These are phyloP conservation scores for Bombus pascuorum DNA, from an alignment of 1,140 invertebrate species.

Conservation along the genomic window DNA sequence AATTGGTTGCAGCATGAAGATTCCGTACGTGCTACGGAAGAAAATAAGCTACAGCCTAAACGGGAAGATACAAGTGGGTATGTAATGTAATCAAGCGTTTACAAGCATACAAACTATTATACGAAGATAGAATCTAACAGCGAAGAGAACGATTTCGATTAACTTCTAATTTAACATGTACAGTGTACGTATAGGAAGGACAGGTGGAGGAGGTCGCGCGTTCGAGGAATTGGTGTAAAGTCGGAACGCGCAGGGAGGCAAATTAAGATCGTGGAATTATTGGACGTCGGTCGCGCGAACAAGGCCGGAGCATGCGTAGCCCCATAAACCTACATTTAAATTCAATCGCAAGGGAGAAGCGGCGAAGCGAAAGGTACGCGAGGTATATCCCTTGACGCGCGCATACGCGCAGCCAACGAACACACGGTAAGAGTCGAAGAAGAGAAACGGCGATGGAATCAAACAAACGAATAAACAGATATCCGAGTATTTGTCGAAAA, in stretches of 20 bases:
- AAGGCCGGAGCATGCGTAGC: background rate
- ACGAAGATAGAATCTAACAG: background rate
- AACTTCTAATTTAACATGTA: background rate
- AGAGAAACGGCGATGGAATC: background rate
- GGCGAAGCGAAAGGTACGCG: background rate
- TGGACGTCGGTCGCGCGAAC: background rate
- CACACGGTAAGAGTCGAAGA: background rate
- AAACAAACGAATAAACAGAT: conserved; percentile 11
- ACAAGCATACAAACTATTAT: background rate
- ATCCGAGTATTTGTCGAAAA: conserved; percentile 4
- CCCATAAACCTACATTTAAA: conserved; percentile 46
- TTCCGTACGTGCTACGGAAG: background rate
- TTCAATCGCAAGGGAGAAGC: conserved; percentile 30
- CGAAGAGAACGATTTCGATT: background rate
- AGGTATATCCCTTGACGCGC: background rate
- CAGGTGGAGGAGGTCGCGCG: background rate
- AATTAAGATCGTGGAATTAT: conserved; percentile 42
- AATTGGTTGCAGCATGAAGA: background rate
- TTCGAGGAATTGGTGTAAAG: background rate
- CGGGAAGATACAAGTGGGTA: background rate
- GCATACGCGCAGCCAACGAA: background rate
- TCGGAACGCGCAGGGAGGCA: background rate
- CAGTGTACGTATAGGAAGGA: no score
- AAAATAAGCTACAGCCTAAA: background rate
- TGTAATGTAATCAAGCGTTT: background rate